Evolutionary conservation across 2,888 invertebrate genomes (phyloP), one percentile per base, ranked within the genome.

Genomic region (Meghimatium bilineatum): DNA sequence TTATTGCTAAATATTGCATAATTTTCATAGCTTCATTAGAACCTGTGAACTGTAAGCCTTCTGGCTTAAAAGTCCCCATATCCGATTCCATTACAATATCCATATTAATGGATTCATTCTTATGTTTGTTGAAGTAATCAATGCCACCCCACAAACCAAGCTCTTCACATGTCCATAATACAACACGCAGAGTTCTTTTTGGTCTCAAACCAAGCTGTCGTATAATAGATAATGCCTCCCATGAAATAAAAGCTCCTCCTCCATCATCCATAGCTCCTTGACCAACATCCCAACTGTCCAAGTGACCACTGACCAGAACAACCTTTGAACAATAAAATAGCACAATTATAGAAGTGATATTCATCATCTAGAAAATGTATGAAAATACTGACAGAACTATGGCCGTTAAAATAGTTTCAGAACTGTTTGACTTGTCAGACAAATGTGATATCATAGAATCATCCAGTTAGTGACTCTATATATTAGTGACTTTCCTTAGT

Each of bases 271-370:
- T 96, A 12, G 97, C 97, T 29, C 97, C 97, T 89, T 96, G 95
- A 66, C 97, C 97, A 20, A 97, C 96, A 93, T 97, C 97, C 97
- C 97, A 97, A 91, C 96, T 96, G 91, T 97, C 97, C 44, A 97
- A 94, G 92, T 97, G 97, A 26, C 97, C 97, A 3, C 97, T 96
- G 32, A 97, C 95, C 34, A 97, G 94, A 0, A 97, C 97, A 0
- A 96, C 94, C 84, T 86, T 67, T 49, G 17, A 82, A 66, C 10
- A 5, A n/a, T 20, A 67, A 34, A 67, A 17, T 12, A 49, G 8
- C 17, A 49, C 49, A 49, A 49, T n/a, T n/a, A n/a, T n/a, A n/a
- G n/a, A n/a, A n/a, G n/a, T n/a, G n/a, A n/a, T n/a, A n/a, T n/a
- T n/a, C n/a, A n/a, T n/a, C n/a, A n/a, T n/a, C n/a, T n/a, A n/a